Evolutionary conservation across 2,888 invertebrate species (phyloP).

Genomic region (Rotaria sp.): DNA sequence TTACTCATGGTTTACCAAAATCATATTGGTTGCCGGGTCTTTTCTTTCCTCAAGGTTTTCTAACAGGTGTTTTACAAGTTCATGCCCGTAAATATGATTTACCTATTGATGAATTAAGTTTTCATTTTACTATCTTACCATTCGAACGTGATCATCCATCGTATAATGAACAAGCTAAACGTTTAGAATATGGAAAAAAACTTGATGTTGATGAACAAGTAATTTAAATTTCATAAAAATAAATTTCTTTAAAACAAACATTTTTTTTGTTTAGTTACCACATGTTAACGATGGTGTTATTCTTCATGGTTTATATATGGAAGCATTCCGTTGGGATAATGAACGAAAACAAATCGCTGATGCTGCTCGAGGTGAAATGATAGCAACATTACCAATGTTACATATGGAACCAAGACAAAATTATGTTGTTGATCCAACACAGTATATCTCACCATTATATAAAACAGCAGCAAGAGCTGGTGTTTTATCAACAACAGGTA

Average conservation of each 20-base stretch:
- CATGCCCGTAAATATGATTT: constrained; percentile 54
- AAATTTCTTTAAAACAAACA: neutral
- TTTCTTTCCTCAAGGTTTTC: constrained; percentile 57
- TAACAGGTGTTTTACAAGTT: constrained; percentile 56
- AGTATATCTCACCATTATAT: constrained; percentile 54
- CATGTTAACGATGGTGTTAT: constrained; percentile 53
- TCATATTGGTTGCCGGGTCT: constrained; percentile 57
- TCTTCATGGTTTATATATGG: constrained; percentile 56
- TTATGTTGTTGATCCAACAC: constrained; percentile 56
- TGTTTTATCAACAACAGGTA: constrained; percentile 57
- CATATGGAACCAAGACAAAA: constrained; percentile 62
- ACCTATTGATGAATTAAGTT: constrained; percentile 56
- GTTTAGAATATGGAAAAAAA: constrained; percentile 52
- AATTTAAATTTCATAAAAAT: constrained; percentile 25
- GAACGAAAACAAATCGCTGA: constrained; percentile 48
- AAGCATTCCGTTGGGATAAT: constrained; percentile 54
- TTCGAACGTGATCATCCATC: constrained; percentile 51
- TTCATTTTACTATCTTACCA: constrained; percentile 63
- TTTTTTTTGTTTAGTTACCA: constrained; percentile 44
- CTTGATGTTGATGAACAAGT: constrained; percentile 51
- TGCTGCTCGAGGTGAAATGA: constrained; percentile 65
- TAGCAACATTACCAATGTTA: constrained; percentile 66
- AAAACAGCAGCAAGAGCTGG: constrained; percentile 55
- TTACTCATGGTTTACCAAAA: constrained; percentile 50
- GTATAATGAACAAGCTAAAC: constrained; percentile 47